Conservation (phyloP, 2,888 invertebrate species). For the Eilema depressum region DNA sequence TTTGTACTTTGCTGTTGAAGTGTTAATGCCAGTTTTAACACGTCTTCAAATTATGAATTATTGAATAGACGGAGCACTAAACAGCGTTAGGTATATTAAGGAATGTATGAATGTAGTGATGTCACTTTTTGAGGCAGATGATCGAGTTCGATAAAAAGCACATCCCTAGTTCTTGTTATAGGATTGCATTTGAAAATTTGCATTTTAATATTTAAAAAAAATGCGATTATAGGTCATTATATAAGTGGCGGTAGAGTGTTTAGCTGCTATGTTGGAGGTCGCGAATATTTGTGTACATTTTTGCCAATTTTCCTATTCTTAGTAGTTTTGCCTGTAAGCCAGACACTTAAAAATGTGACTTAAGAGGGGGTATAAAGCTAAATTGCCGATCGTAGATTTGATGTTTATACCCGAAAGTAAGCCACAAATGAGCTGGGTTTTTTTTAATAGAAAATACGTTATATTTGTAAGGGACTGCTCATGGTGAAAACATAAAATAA, state of each 20-base stretch:
- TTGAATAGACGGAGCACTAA: constrained; percentile 67
- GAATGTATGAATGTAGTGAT: constrained; percentile 49
- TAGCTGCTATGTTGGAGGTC: not conserved
- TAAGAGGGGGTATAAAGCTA: too few relatives aligned
- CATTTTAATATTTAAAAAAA: not conserved
- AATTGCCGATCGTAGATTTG: too few relatives aligned
- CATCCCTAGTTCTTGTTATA: not conserved
- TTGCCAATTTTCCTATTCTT: not conserved
- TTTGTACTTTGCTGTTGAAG: constrained; percentile 70
- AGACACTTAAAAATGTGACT: not conserved
- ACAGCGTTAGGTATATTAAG: constrained; percentile 46
- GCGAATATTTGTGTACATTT: not conserved
- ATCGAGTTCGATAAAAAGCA: not conserved
- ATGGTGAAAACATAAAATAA: too few relatives aligned
- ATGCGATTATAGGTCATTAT: too few relatives aligned
- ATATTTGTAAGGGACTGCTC: too few relatives aligned
- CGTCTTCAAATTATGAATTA: constrained; percentile 79
- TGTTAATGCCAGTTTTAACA: constrained; percentile 80
- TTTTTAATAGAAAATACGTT: too few relatives aligned
- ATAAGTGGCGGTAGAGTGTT: not conserved
- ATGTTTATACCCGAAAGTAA: too few relatives aligned
- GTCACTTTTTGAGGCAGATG: not conserved
- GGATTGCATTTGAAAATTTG: not conserved
- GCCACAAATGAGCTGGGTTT: too few relatives aligned
- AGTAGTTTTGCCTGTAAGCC: not conserved